phyloP scores from a whole-genome alignment of 1,140 invertebrate genomes.

The Pararge aegeria region DNA sequence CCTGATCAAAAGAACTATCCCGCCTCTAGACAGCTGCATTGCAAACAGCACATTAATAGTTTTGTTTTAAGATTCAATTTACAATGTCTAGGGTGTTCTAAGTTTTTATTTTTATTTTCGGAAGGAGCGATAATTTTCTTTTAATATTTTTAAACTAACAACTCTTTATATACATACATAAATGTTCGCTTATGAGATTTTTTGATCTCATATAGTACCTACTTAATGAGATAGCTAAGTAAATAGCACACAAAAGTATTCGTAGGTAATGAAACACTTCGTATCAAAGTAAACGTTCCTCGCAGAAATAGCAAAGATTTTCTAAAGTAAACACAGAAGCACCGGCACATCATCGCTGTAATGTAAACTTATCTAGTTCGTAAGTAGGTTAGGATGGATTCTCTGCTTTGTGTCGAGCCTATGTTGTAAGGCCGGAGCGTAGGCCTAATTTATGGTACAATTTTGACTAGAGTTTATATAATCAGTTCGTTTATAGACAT shows the following conservation, averaged over 20 bases:
- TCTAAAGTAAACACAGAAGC: constrained; percentile 23
- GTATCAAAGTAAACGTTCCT: constrained; percentile 13
- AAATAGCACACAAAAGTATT: background rate
- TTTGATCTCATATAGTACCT: background rate
- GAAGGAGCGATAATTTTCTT: constrained; percentile 12
- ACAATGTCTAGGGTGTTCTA: background rate
- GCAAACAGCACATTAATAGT: constrained; percentile 8
- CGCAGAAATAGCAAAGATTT: constrained; percentile 26
- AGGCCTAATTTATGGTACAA: background rate
- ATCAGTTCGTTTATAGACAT: too few relatives aligned
- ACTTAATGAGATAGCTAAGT: too few relatives aligned
- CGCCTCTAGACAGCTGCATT: constrained; percentile 9
- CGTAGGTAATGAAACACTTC: background rate
- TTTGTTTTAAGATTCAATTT: constrained; percentile 16
- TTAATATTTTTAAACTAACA: too few relatives aligned
- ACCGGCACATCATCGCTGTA: constrained; percentile 19
- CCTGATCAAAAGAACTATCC: constrained; percentile 28
- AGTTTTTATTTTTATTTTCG: background rate
- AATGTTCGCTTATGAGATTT: background rate
- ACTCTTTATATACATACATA: too few relatives aligned
- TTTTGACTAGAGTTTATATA: too few relatives aligned
- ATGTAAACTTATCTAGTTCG: constrained; percentile 28
- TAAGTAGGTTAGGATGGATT: constrained; percentile 34
- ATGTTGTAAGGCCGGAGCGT: constrained; percentile 6
- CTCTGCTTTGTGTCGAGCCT: constrained; percentile 21